These are phyloP conservation scores for Holacanthus passer DNA, from an alignment of 2,113 vertebrate genomes.

Conservation along the genomic window DNA sequence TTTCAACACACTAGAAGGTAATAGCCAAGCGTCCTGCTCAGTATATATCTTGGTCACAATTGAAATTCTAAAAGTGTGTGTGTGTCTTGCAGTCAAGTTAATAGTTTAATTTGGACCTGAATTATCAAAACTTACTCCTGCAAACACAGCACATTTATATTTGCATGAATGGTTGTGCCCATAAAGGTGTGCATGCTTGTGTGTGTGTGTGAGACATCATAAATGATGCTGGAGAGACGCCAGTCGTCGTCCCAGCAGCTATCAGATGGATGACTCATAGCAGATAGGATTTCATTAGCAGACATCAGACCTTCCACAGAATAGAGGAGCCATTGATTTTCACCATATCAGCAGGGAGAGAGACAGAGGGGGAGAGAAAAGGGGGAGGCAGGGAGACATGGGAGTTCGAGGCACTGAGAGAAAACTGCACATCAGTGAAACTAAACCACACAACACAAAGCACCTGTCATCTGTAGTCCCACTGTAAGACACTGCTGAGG, in stretches of 20 bases:
- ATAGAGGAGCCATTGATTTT: conserved; percentile 81
- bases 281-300: conserved; percentile 81
- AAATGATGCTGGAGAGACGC: conserved; percentile 38
- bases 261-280: conserved; percentile 77
- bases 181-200: conserved; percentile 12
- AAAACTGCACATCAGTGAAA: conserved; percentile 59
- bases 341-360: conserved; percentile 64
- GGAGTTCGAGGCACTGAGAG: conserved; percentile 35
- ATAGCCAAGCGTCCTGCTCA: background rate
- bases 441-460: conserved; percentile 46
- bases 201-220: conserved; percentile 6
- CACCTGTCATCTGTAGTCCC: conserved; percentile 48
- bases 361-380: conserved; percentile 12
- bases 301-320: conserved; percentile 67
- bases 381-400: conserved; percentile 22
- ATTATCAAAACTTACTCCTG: background rate
- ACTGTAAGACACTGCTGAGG: conserved; percentile 6
- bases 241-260: conserved; percentile 53
- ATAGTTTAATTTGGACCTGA: background rate
- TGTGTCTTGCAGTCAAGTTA: background rate
- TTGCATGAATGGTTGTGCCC: conserved; percentile 4
- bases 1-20: background rate
- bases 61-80: background rate
- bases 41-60: background rate
- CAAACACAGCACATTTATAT: conserved; percentile 11